Percentiles rank a stretch among this genome's conserved stretches.
Evolutionary conservation across 2,797 vertebrate species (phyloP).

Genomic region (Halcyon badia): DNA sequence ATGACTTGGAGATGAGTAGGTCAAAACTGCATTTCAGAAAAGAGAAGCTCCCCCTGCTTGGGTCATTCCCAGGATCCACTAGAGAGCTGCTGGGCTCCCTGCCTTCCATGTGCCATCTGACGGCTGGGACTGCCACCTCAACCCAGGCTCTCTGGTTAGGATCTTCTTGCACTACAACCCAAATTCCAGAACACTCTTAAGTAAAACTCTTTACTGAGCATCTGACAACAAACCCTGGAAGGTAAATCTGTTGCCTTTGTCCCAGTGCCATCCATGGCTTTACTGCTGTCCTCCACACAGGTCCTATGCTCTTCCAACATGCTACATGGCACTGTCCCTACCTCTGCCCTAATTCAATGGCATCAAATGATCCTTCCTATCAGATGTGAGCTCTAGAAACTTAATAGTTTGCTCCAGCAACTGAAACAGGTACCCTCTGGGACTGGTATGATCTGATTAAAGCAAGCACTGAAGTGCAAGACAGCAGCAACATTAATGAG

Average conservation of each 20-base stretch:
- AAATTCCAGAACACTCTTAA: neutral
- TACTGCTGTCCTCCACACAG: neutral
- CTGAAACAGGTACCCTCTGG: neutral
- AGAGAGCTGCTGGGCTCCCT: neutral
- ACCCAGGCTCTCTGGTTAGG: neutral
- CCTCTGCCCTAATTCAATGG: neutral
- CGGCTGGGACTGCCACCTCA: neutral
- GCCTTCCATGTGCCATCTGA: fast-evolving
- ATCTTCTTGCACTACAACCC: neutral
- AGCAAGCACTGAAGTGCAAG: neutral
- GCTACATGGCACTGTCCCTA: neutral
- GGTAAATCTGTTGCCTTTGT: neutral
- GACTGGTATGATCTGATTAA: neutral
- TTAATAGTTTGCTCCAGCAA: neutral
- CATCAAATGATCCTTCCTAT: neutral
- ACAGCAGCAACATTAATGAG: neutral
- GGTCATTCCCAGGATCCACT: fast-evolving
- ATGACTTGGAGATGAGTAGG: neutral
- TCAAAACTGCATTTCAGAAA: neutral
- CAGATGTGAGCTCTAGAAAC: neutral
- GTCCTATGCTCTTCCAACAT: neutral
- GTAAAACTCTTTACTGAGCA: neutral
- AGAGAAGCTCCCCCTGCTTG: neutral
- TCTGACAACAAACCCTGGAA: neutral
- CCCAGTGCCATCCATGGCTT: neutral